A percentile compares a stretch with the other conserved stretches of the same genome.
Evolutionary conservation across 2,113 vertebrate genomes (phyloP).

Genomic region (Gadus chalcogrammus): DNA sequence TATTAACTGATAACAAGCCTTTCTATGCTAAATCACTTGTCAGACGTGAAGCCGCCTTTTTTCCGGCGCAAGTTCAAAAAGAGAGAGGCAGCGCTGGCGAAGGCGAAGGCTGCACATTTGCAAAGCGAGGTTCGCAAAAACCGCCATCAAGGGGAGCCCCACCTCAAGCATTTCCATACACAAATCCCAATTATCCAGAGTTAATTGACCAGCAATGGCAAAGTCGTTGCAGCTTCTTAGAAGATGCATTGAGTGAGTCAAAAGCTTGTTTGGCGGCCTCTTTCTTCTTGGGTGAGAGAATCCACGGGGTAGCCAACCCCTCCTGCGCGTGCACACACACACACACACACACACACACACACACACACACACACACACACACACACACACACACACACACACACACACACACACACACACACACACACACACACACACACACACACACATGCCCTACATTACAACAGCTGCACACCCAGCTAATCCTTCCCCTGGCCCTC

Average conservation of each 20-base stretch:
- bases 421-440: not conserved
- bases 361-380: slow-evolving; percentile 2
- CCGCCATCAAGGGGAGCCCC: slow-evolving; percentile 32
- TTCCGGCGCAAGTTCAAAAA: too few species aligned
- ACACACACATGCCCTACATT: too few species aligned
- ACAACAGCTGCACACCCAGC: slow-evolving; percentile 41
- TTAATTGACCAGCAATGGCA: slow-evolving; percentile 1
- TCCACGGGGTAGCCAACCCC: not conserved
- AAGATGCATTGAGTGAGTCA: slow-evolving; percentile 21
- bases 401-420: too few species aligned
- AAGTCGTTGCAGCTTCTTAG: slow-evolving; percentile 34
- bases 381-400: not conserved
- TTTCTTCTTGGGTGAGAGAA: slow-evolving; percentile 13
- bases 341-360: not conserved
- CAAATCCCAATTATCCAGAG: slow-evolving; percentile 56
- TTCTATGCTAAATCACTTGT: too few species aligned
- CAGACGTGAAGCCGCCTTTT: too few species aligned
- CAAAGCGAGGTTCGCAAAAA: too few species aligned
- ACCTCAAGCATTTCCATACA: slow-evolving; percentile 37
- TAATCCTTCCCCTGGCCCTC: slow-evolving; percentile 39
- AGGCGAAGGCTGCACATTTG: too few species aligned
- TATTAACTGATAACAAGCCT: too few species aligned
- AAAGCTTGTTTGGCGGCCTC: slow-evolving; percentile 31
- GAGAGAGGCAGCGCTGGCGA: too few species aligned
- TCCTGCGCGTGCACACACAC: not conserved